Evolutionary conservation across 2,888 invertebrate genomes (phyloP).

Genomic region (Steinernema carpocapsae): DNA sequence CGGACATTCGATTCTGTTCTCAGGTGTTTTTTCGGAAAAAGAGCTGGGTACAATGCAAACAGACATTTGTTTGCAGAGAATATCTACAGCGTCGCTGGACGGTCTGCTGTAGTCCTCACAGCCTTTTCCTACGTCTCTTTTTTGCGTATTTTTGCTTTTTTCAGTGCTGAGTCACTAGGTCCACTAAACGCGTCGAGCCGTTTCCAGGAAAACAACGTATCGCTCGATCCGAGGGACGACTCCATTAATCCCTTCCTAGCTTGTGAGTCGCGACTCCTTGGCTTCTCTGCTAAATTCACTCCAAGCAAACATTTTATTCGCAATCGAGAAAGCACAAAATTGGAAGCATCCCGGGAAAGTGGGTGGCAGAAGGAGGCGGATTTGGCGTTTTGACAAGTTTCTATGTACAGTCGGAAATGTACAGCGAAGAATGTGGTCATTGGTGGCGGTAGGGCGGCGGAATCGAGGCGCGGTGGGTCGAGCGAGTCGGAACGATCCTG

Average conservation of each 20-base stretch:
- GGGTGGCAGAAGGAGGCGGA: background rate
- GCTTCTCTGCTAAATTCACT: background rate
- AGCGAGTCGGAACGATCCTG: background rate
- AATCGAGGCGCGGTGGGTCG: constrained; percentile 14
- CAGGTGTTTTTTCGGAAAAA: no score
- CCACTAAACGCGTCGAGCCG: background rate
- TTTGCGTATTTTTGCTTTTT: no score
- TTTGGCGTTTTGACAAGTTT: no score
- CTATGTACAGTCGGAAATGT: no score
- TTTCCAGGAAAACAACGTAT: background rate
- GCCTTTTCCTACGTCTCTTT: no score
- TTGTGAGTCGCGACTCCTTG: constrained; percentile 1
- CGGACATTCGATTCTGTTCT: no score
- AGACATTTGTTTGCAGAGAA: no score
- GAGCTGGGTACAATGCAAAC: no score
- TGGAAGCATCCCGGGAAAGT: background rate
- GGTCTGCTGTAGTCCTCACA: no score
- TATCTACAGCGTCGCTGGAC: no score
- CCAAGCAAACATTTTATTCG: constrained; percentile 5
- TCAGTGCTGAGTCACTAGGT: background rate
- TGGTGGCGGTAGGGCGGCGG: constrained; percentile 16
- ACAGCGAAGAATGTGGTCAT: constrained; percentile 5
- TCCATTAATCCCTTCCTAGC: constrained; percentile 28
- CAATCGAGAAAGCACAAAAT: background rate
- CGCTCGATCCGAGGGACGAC: background rate